Evolutionary conservation across 2,113 vertebrate species (phyloP), one percentile per base, ranked within the genome.

Genomic region (Bagarius yarrelli): DNA sequence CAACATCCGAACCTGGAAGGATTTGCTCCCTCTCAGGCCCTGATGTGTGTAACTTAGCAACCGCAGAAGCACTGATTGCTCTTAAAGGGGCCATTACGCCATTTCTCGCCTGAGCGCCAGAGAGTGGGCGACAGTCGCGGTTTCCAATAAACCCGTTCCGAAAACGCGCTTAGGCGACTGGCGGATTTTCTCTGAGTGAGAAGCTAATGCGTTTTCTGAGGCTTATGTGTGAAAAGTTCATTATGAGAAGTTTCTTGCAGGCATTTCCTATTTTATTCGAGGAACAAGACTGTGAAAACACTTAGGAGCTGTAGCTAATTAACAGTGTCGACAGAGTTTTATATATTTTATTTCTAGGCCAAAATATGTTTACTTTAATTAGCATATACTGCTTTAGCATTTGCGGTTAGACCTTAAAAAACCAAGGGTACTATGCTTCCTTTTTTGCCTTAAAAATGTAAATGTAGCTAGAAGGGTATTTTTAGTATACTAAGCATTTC

Each of bases 11-110:
- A 82, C 73, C 75, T 76, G 78, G 63, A 75, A 73, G 67, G 73
- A 81, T 81, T 84, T 76, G 19, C 57, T 78, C 76, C 50, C 55
- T 61, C 57, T 85, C 74, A 56, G 40, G 70, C 66, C 64, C 79
- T 84, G 76, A 85, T 80, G 72, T 75, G 78, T 55, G 84, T 85
- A 84, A 76, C 86, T 82, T 81, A 87, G 86, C 84, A 87, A 87
- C 84, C 64, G 40, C 64, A 81, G 55, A 77, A 52, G 64, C 32
- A 61, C 64, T 64, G 73, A 84, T 53, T 44, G 73, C 79, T 81
- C 78, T 84, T 81, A 76, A 84, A 84, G 78, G 73, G 36, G 34
- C 64, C 52, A 25, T 82, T 47, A 63, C 44, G 21, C 14, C 47
- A 23, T 34, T 77, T 53, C 63, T 52, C 19, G 59, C 16, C 23